These are phyloP conservation scores for Tretioscincus oriximinensis DNA, from an alignment of 2,113 vertebrate species.

Conservation along the genomic window DNA sequence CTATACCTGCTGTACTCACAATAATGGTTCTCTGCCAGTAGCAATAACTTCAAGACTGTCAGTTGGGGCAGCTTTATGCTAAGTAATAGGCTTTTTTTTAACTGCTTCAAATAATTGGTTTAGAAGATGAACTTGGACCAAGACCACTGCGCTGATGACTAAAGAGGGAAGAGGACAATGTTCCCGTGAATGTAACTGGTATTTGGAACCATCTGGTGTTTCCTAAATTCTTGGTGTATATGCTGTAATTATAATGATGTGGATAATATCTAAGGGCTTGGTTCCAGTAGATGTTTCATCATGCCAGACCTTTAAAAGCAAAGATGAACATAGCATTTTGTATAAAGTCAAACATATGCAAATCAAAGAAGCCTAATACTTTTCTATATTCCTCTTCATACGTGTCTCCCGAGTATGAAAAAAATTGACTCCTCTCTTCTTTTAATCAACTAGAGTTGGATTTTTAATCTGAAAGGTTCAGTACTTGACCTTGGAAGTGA, in stretches of 20 bases:
- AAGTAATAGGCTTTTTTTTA: neutral
- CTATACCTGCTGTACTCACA: neutral
- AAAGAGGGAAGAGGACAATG: neutral
- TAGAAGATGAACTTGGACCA: neutral
- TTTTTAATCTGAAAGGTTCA: neutral
- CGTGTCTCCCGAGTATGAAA: neutral
- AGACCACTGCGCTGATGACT: neutral
- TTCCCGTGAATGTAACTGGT: neutral
- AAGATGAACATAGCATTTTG: too few relatives aligned
- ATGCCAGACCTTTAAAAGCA: neutral
- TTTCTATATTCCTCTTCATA: neutral
- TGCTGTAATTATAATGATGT: neutral
- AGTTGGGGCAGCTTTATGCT: neutral
- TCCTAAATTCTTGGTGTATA: neutral
- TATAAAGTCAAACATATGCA: too few relatives aligned
- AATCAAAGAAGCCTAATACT: neutral
- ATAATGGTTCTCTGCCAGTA: neutral
- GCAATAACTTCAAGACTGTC: neutral
- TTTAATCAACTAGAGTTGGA: neutral
- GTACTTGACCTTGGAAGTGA: slow-evolving; percentile 19
- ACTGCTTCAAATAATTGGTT: neutral
- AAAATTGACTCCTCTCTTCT: neutral
- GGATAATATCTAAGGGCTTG: neutral
- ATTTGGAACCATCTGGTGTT: slow-evolving; percentile 14
- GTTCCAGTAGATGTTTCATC: neutral